Evolutionary conservation across 2,797 vertebrate genomes (phyloP).

Genomic region (Crocidura indochinensis): DNA sequence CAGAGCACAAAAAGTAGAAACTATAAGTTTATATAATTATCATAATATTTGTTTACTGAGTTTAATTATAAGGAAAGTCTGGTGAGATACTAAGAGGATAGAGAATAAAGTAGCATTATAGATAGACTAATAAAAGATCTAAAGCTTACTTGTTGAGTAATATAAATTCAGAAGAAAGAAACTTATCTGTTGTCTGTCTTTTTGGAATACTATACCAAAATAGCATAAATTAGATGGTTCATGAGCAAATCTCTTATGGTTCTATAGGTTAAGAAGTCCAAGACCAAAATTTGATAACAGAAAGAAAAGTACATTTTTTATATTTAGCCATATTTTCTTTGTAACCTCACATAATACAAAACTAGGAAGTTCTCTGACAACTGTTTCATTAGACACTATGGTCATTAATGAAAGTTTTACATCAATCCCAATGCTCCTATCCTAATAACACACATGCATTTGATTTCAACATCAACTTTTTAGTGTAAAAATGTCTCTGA

Average conservation of each 20-base stretch:
- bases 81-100: neutral
- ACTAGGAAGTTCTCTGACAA: neutral
- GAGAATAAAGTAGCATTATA: neutral
- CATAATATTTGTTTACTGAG: conserved; percentile 22
- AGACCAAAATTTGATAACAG: neutral
- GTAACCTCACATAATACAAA: neutral
- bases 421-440: neutral
- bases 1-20: conserved; percentile 17
- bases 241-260: neutral
- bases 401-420: neutral
- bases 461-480: neutral
- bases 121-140: neutral
- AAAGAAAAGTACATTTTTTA: neutral
- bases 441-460: neutral
- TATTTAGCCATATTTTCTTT: neutral
- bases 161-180: conserved; percentile 6
- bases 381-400: neutral
- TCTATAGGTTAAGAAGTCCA: neutral
- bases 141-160: conserved; percentile 8
- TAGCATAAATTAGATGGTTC: neutral
- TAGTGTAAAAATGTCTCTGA: neutral
- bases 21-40: neutral
- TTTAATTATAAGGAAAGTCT: conserved; percentile 23
- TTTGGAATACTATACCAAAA: neutral
- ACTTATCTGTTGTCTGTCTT: neutral